Evolutionary conservation across 2,797 vertebrate genomes (phyloP), one percentile per base, ranked within the genome.

Genomic region (Huso huso): DNA sequence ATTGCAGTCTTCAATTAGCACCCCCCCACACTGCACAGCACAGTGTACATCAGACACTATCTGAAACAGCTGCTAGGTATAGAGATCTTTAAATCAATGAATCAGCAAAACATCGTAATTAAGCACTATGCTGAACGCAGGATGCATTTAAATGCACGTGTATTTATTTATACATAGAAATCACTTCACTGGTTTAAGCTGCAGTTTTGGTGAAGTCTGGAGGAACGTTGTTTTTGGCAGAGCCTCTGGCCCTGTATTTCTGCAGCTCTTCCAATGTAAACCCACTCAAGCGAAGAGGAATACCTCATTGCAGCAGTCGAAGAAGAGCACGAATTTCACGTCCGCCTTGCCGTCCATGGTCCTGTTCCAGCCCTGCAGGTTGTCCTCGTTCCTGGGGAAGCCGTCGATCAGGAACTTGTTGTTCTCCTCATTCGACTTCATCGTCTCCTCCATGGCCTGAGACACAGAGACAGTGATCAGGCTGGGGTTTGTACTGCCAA

Each of bases 381-480:
- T 99, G 86, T 98, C 93, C 84, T 97, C 84, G 66, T 99, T 99
- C 65, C 97, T 94, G 58, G 97, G 97, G 78, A 99, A 99, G 50
- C 96, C 96, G 68, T 99, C 97, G 69, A 99, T 97, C 72, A 99
- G 93, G 84, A 99, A 99, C 69, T 92, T 90, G 80, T 91, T 95
- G 83, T 90, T 97, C 70, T 90, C 84, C 61, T 87, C 78, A 70
- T 92, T 90, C 73, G 72, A 63, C 68, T 86, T 73, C 90, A 97
- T 97, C 49, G 91, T 96, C 70, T 92, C 86, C 74, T 96, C 94
- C 94, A 99, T 99, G 64, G 37, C 37, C 37, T 37, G 37, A 37
- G 4, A 37, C 37, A 37, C 37, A 37, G 66, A 74, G 37, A 5
- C 37, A 37, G 37, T 37, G 37, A 5, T 37, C 37, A 37, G 5